Evolutionary conservation across 2,113 vertebrate genomes (phyloP).

Genomic region (Mastomys coucha): DNA sequence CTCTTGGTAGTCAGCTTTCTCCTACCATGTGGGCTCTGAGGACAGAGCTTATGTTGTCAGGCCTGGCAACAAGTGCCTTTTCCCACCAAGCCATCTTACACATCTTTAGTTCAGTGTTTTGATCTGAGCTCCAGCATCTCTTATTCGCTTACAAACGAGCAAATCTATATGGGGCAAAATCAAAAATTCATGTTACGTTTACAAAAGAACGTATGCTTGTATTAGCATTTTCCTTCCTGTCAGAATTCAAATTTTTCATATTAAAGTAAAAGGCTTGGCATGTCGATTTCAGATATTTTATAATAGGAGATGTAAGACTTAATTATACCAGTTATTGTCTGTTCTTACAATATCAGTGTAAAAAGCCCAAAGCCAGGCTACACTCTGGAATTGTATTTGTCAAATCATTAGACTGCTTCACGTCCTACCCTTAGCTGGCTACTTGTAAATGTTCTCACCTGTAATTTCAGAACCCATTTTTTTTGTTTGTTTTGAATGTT

Average conservation of each 20-base stretch:
- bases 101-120: slow-evolving; percentile 28
- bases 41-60: not conserved
- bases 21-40: not conserved
- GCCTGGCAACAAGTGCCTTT: not conserved
- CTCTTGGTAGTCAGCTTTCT: not conserved
- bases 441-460: not conserved
- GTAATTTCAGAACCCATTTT: no score
- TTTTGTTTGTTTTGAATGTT: not conserved
- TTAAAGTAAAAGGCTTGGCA: slow-evolving; percentile 57
- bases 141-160: slow-evolving; percentile 71
- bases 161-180: slow-evolving; percentile 51
- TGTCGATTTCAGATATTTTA: slow-evolving; percentile 75
- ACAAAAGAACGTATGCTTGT: slow-evolving; percentile 59
- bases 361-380: slow-evolving; percentile 42
- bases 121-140: slow-evolving; percentile 20
- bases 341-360: slow-evolving; percentile 59
- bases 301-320: slow-evolving; percentile 76
- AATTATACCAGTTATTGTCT: slow-evolving; percentile 84
- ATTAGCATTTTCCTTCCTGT: slow-evolving; percentile 66
- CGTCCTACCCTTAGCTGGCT: not conserved
- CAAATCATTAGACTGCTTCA: slow-evolving; percentile 27
- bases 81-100: not conserved
- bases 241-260: slow-evolving; percentile 73
- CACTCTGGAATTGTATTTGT: slow-evolving; percentile 57
- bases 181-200: slow-evolving; percentile 66